Evolutionary conservation across 1,140 invertebrate genomes (phyloP).

Genomic region (Dendrolimus kikuchii): DNA sequence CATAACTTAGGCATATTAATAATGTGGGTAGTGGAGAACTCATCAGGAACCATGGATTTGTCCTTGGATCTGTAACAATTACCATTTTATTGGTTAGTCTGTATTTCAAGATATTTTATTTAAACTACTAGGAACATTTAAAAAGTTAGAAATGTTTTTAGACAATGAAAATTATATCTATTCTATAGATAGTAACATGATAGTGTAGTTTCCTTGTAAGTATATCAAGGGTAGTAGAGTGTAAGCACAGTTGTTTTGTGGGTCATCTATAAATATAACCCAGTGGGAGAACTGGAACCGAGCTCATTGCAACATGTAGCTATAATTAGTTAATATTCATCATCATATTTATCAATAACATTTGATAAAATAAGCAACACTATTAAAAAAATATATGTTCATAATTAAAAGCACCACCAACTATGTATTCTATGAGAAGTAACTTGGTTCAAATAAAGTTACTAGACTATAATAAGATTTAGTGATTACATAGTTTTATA

Average conservation of each 20-base stretch:
- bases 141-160: too few species aligned
- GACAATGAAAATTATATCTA: too few species aligned
- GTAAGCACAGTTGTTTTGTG: constrained; percentile 14
- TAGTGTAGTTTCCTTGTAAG: constrained; percentile 4
- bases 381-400: neutral
- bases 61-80: constrained; percentile 80
- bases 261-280: constrained; percentile 24
- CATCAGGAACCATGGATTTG: constrained; percentile 85
- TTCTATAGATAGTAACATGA: neutral
- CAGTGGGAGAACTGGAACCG: constrained; percentile 9
- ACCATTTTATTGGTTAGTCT: constrained; percentile 6
- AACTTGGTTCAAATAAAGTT: too few species aligned
- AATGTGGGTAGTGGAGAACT: too few species aligned
- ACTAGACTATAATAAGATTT: too few species aligned
- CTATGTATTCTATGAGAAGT: too few species aligned
- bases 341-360: neutral
- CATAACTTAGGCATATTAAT: too few species aligned
- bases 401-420: too few species aligned
- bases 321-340: constrained; percentile 3
- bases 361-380: neutral
- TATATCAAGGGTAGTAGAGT: constrained; percentile 10
- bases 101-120: neutral
- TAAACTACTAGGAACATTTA: too few species aligned
- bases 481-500: too few species aligned
- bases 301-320: constrained; percentile 4